These are phyloP conservation scores for Sympetrum striolatum DNA, from an alignment of 2,888 invertebrate species.

Conservation along the genomic window DNA sequence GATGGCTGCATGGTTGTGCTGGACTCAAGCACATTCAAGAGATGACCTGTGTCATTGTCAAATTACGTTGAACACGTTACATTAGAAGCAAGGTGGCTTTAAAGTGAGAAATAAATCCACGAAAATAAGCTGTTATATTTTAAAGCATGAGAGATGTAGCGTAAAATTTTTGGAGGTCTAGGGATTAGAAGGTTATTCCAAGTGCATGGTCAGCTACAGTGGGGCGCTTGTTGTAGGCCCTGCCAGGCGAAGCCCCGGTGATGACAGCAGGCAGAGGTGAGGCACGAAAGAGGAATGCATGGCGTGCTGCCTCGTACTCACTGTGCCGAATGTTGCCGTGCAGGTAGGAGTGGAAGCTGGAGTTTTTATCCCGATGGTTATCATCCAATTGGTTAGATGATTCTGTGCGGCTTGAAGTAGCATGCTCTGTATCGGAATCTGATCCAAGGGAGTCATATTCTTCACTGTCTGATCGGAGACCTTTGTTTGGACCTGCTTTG, in stretches of 20 bases:
- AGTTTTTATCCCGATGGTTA: conserved; percentile 44
- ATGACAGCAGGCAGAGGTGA: conserved; percentile 33
- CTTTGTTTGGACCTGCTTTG: conserved; percentile 38
- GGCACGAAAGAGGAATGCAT: conserved; percentile 31
- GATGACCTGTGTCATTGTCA: conserved; percentile 47
- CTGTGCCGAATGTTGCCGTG: conserved; percentile 50
- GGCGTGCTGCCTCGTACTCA: conserved; percentile 47
- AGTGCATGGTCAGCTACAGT: conserved; percentile 16
- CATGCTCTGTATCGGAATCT: conserved; percentile 49
- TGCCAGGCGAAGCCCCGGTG: conserved; percentile 30
- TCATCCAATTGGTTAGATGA: conserved; percentile 46
- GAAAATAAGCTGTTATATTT: conserved; percentile 9
- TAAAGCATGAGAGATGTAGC: conserved; percentile 24
- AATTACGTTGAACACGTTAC: conserved; percentile 26
- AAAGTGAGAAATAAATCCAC: background rate
- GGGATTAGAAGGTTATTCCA: conserved; percentile 23
- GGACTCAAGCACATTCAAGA: conserved; percentile 49
- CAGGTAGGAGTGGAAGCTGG: conserved; percentile 47
- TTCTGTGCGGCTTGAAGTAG: conserved; percentile 47
- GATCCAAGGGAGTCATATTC: conserved; percentile 50
- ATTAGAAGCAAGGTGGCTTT: background rate
- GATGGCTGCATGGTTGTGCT: conserved; percentile 49
- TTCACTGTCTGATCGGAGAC: conserved; percentile 49
- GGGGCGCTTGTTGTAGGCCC: conserved; percentile 11
- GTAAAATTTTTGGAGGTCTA: background rate